These are phyloP conservation scores for Blastobasis adustella DNA, from an alignment of 2,888 invertebrate genomes.

Conservation along the genomic window DNA sequence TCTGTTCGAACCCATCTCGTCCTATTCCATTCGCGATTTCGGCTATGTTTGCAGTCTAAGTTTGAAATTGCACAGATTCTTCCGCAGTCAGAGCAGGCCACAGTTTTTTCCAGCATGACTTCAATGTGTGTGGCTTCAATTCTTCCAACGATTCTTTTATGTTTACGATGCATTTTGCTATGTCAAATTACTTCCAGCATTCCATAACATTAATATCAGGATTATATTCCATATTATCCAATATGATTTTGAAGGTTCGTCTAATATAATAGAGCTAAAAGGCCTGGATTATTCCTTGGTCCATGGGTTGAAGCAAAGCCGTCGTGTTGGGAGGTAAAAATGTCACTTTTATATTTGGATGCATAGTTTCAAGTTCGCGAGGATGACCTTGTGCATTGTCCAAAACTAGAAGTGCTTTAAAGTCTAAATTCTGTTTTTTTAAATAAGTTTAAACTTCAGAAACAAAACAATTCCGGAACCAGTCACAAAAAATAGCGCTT, in stretches of 20 bases:
- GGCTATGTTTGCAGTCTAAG: slow-evolving; percentile 20
- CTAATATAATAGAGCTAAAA: slow-evolving; percentile 20
- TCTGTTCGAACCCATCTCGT: slow-evolving; percentile 21
- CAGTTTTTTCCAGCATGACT: slow-evolving; percentile 15
- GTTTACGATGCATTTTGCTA: slow-evolving; percentile 22
- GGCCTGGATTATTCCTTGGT: slow-evolving; percentile 21
- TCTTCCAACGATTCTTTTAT: slow-evolving; percentile 22
- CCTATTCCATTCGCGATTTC: slow-evolving; percentile 23
- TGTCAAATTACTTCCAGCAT: slow-evolving; percentile 22
- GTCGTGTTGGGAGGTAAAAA: slow-evolving; percentile 19
- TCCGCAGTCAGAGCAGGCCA: slow-evolving; percentile 17
- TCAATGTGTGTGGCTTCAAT: slow-evolving; percentile 16
- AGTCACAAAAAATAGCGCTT: slow-evolving; percentile 21
- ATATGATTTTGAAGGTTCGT: slow-evolving; percentile 19
- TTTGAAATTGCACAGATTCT: slow-evolving; percentile 19
- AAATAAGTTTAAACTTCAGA: slow-evolving; percentile 19
- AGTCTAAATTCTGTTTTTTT: slow-evolving; percentile 16
- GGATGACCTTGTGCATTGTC: slow-evolving; percentile 20
- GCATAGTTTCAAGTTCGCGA: slow-evolving; percentile 16
- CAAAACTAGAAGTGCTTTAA: slow-evolving; percentile 19
- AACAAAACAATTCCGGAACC: slow-evolving; percentile 21
- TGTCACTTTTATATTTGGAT: slow-evolving; percentile 14
- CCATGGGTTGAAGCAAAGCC: slow-evolving; percentile 23
- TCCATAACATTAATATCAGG: slow-evolving; percentile 21
- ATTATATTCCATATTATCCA: slow-evolving; percentile 22